Conservation (phyloP, 2,888 invertebrate species). For the Tetragnatha montana region DNA sequence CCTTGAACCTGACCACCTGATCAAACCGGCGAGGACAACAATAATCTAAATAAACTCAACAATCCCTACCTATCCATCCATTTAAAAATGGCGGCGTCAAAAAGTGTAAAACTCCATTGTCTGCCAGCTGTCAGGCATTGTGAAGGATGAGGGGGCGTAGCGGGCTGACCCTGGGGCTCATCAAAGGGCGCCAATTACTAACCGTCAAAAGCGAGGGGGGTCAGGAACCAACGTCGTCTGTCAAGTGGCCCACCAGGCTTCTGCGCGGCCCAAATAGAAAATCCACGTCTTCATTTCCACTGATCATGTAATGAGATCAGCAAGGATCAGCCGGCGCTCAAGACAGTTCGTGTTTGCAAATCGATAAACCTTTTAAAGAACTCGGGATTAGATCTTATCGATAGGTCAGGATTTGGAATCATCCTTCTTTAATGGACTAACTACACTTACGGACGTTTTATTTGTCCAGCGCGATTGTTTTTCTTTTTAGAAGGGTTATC, state of each 20-base stretch:
- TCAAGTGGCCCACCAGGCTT: constrained; percentile 32
- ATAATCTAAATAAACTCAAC: not conserved
- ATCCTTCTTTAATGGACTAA: too few relatives aligned
- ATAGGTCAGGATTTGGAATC: too few relatives aligned
- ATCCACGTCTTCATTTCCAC: constrained; percentile 33
- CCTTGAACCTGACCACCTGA: too few relatives aligned
- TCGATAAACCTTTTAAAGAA: constrained; percentile 33
- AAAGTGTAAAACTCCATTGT: not conserved
- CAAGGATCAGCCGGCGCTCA: constrained; percentile 9
- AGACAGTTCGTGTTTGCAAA: not conserved
- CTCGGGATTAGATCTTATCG: not conserved
- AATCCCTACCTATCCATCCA: not conserved
- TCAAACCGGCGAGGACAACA: not conserved
- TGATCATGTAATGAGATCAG: constrained; percentile 39
- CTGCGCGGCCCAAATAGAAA: constrained; percentile 1
- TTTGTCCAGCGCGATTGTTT: too few relatives aligned
- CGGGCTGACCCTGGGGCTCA: constrained; percentile 35
- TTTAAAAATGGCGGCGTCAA: not conserved
- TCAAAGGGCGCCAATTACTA: constrained; percentile 48
- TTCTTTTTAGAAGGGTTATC: too few relatives aligned
- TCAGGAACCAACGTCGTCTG: constrained; percentile 36
- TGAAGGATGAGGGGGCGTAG: constrained; percentile 64
- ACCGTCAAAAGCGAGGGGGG: constrained; percentile 48
- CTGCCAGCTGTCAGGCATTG: constrained; percentile 50
- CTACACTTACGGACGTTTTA: too few relatives aligned